Conservation (phyloP, 2,888 invertebrate species). For the Parnassius smintheus region DNA sequence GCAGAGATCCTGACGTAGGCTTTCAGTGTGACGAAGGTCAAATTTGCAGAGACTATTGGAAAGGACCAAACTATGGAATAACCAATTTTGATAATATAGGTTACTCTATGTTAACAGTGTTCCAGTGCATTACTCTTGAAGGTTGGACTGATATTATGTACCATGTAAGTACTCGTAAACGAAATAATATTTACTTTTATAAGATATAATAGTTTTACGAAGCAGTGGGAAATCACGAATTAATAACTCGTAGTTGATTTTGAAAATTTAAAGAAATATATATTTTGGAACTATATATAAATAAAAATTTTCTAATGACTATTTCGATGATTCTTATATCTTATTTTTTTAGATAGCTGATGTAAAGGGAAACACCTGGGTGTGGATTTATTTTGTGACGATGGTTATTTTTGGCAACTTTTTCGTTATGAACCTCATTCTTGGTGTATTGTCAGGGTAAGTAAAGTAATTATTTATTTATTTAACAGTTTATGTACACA, state of each 20-base stretch:
- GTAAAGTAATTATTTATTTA: conserved; percentile 44
- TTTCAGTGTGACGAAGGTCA: conserved; percentile 78
- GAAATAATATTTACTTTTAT: too few species aligned
- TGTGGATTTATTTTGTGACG: conserved; percentile 99
- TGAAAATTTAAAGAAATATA: too few species aligned
- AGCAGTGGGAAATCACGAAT: too few species aligned
- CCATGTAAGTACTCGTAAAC: conserved; percentile 83
- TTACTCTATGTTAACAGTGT: conserved; percentile 99
- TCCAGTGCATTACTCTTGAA: conserved; percentile 99
- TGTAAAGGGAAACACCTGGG: conserved; percentile 96
- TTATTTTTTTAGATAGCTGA: conserved; percentile 91
- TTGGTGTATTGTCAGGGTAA: conserved; percentile 99
- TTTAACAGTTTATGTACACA: too few species aligned
- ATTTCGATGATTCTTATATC: background rate
- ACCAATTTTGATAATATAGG: conserved; percentile 99
- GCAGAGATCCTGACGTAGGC: conserved; percentile 81
- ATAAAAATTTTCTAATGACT: background rate
- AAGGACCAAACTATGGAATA: conserved; percentile 95
- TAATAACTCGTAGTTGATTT: too few species aligned
- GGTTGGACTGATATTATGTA: conserved; percentile 99
- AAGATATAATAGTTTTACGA: too few species aligned
- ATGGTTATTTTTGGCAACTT: conserved; percentile 99
- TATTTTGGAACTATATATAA: too few species aligned
- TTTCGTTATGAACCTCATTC: conserved; percentile 99
- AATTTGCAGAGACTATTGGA: conserved; percentile 81